A percentile compares a stretch with the other conserved stretches of the same genome.
phyloP scores from a whole-genome alignment of 2,797 vertebrate species.

The Characodon lateralis region DNA sequence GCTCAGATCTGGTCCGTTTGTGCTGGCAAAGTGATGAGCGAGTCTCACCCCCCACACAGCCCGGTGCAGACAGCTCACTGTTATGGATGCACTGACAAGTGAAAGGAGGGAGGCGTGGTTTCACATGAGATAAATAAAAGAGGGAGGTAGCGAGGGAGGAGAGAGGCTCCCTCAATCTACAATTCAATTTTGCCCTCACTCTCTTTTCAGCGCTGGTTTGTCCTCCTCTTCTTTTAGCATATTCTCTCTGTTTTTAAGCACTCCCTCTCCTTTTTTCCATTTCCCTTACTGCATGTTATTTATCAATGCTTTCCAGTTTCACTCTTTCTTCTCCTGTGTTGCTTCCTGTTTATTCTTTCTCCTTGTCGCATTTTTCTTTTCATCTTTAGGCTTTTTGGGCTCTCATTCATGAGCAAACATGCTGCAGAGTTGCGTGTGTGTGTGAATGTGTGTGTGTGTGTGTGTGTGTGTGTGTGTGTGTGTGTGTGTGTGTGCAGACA shows the following conservation, averaged over 20 bases:
- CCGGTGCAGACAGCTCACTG: conserved; percentile 79
- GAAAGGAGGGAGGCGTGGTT: conserved; percentile 82
- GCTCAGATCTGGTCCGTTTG: conserved; percentile 54
- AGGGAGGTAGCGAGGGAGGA: conserved; percentile 76
- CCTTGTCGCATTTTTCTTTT: conserved; percentile 44
- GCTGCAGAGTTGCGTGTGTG: conserved; percentile 41
- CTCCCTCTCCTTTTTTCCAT: conserved; percentile 26
- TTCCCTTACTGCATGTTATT: conserved; percentile 18
- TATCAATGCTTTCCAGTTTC: conserved; percentile 22
- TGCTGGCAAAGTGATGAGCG: conserved; percentile 69
- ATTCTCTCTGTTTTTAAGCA: conserved; percentile 28
- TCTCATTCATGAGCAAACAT: conserved; percentile 62
- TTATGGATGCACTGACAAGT: conserved; percentile 84
- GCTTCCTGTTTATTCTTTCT: conserved; percentile 45
- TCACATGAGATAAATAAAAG: conserved; percentile 80
- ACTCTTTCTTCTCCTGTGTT: conserved; percentile 24
- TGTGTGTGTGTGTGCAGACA: conserved; percentile 33
- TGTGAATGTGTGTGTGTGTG: conserved; percentile 28
- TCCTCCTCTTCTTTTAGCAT: conserved; percentile 36
- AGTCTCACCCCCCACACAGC: conserved; percentile 70
- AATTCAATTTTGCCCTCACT: conserved; percentile 77
- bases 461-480: conserved; percentile 10
- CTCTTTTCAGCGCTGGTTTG: conserved; percentile 47
- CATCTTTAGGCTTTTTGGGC: conserved; percentile 32
- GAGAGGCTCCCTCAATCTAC: conserved; percentile 79